phyloP scores from a whole-genome alignment of 1,140 invertebrate species.

The Conus ventricosus region DNA sequence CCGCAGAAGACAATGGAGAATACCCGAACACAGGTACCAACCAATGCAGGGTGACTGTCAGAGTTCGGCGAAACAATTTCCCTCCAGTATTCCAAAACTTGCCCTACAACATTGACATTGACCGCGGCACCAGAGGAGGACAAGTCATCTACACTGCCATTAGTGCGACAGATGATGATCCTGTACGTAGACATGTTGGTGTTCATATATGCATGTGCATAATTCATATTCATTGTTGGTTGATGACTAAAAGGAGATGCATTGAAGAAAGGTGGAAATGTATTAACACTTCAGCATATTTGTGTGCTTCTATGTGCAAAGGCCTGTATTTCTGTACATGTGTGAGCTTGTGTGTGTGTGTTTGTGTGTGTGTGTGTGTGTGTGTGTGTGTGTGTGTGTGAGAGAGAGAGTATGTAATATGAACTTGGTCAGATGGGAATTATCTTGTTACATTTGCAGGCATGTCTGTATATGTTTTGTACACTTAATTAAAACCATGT shows the following conservation, averaged over 20 bases:
- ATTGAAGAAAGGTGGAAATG: no score
- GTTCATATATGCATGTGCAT: no score
- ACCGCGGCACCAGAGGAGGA: slow-evolving; percentile 38
- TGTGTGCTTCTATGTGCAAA: no score
- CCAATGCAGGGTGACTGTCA: slow-evolving; percentile 85
- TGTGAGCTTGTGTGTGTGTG: neutral
- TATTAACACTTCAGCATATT: no score
- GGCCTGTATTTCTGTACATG: neutral
- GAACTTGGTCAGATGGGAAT: neutral
- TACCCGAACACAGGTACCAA: slow-evolving; percentile 39
- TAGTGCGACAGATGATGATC: slow-evolving; percentile 46
- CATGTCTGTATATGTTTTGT: no score
- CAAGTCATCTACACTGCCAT: slow-evolving; percentile 36
- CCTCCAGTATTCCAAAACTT: slow-evolving; percentile 70
- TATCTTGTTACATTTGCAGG: no score
- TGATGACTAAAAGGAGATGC: no score
- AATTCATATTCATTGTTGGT: no score
- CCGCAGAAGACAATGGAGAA: slow-evolving; percentile 58
- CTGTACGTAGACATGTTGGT: slow-evolving; percentile 16
- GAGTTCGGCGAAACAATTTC: slow-evolving; percentile 84
- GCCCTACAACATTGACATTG: slow-evolving; percentile 68
- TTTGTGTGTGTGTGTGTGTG: slow-evolving; percentile 24
- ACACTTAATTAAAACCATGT: no score
- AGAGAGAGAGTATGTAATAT: neutral
- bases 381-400: slow-evolving; percentile 12